Evolutionary conservation across 1,140 invertebrate genomes (phyloP).

Genomic region (Calycopis cecrops): DNA sequence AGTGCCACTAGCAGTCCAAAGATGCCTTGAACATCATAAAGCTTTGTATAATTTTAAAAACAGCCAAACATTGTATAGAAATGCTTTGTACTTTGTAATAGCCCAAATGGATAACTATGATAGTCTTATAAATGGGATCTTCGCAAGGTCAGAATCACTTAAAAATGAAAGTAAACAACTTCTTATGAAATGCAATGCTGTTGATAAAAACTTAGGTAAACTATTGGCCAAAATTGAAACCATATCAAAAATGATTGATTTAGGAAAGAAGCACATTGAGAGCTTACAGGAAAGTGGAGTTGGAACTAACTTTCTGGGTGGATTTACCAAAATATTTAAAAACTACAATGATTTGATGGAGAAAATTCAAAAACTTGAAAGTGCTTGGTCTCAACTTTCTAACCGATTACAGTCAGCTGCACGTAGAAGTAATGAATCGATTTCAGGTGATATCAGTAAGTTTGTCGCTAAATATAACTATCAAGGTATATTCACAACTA

Average conservation of each 20-base stretch:
- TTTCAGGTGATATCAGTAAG: slow-evolving; percentile 51
- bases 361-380: slow-evolving; percentile 53
- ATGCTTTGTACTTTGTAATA: slow-evolving; percentile 63
- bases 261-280: slow-evolving; percentile 50
- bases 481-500: slow-evolving; percentile 46
- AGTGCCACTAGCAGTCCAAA: slow-evolving; percentile 60
- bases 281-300: slow-evolving; percentile 41
- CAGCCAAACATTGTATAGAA: slow-evolving; percentile 53
- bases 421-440: slow-evolving; percentile 56
- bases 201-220: slow-evolving; percentile 63
- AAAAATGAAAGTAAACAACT: slow-evolving; percentile 61
- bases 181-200: slow-evolving; percentile 53
- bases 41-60: slow-evolving; percentile 63
- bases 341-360: slow-evolving; percentile 47
- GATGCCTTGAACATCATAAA: slow-evolving; percentile 63
- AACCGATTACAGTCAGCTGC: slow-evolving; percentile 60
- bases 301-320: slow-evolving; percentile 48
- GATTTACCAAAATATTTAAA: slow-evolving; percentile 59
- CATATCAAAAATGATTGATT: slow-evolving; percentile 46
- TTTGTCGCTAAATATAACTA: slow-evolving; percentile 59
- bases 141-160: slow-evolving; percentile 56
- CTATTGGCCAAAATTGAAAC: slow-evolving; percentile 54
- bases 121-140: slow-evolving; percentile 54
- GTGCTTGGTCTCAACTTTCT: slow-evolving; percentile 56
- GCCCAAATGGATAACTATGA: slow-evolving; percentile 64